phyloP scores from a whole-genome alignment of 2,797 vertebrate species.

The Vespertilio murinus region DNA sequence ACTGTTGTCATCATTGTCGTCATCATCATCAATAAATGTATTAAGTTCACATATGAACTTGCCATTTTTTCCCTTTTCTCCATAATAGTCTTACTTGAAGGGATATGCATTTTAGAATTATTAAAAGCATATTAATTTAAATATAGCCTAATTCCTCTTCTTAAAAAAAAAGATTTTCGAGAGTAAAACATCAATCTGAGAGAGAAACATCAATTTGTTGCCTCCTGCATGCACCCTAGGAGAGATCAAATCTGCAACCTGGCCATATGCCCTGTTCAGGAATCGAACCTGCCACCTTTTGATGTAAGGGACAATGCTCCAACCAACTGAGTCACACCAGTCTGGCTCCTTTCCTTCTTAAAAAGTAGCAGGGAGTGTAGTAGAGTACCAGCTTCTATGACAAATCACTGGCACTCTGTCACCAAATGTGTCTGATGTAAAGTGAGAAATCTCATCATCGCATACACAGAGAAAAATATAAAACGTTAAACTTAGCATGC shows the following conservation, averaged over 20 bases:
- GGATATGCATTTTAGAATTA: background rate
- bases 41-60: background rate
- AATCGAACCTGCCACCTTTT: background rate
- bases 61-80: background rate
- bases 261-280: background rate
- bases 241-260: background rate
- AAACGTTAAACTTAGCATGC: slow-evolving; percentile 31
- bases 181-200: background rate
- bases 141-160: background rate
- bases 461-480: slow-evolving; percentile 36
- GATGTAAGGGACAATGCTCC: background rate
- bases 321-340: background rate
- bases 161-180: background rate
- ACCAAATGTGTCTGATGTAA: slow-evolving; percentile 26
- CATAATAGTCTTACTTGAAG: background rate
- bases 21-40: background rate
- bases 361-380: background rate
- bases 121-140: slow-evolving; percentile 28
- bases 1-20: background rate
- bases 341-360: background rate
- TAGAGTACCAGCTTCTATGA: background rate
- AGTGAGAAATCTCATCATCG: slow-evolving; percentile 10
- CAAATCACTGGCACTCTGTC: background rate
- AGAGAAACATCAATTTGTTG: background rate
- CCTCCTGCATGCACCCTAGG: background rate